These are phyloP conservation scores for Epiblema foenella DNA, from an alignment of 2,888 invertebrate species.

Conservation along the genomic window DNA sequence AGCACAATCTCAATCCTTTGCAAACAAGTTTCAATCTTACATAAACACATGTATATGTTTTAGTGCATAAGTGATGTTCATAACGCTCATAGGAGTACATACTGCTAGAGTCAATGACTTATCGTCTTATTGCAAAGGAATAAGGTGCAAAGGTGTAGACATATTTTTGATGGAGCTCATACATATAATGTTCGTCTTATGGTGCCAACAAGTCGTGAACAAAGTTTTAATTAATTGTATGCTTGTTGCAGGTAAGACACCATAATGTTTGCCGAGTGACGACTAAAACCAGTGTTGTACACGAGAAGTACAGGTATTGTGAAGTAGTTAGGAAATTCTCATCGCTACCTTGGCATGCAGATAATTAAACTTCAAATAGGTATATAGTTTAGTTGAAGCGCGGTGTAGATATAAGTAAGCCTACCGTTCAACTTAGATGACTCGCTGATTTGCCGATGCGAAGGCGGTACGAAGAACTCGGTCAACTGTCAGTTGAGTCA, in stretches of 20 bases:
- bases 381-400: too few relatives aligned
- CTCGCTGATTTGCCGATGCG: too few relatives aligned
- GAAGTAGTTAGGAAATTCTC: neutral
- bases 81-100: neutral
- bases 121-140: neutral
- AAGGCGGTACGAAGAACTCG: too few relatives aligned
- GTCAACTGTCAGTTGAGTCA: too few relatives aligned
- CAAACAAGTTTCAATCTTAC: constrained; percentile 13
- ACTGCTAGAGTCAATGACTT: neutral
- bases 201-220: constrained; percentile 3
- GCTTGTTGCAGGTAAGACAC: constrained; percentile 40
- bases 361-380: neutral
- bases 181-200: constrained; percentile 7
- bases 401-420: neutral
- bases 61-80: constrained; percentile 1
- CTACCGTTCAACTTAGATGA: too few relatives aligned
- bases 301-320: neutral
- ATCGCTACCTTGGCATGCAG: neutral
- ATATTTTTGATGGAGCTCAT: neutral
- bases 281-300: constrained; percentile 9
- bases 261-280: neutral
- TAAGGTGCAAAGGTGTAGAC: neutral
- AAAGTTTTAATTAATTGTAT: constrained; percentile 29
- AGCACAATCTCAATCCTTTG: constrained; percentile 7
- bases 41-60: constrained; percentile 11